Conservation (phyloP, 2,888 invertebrate genomes). For the Phengaris arion region DNA sequence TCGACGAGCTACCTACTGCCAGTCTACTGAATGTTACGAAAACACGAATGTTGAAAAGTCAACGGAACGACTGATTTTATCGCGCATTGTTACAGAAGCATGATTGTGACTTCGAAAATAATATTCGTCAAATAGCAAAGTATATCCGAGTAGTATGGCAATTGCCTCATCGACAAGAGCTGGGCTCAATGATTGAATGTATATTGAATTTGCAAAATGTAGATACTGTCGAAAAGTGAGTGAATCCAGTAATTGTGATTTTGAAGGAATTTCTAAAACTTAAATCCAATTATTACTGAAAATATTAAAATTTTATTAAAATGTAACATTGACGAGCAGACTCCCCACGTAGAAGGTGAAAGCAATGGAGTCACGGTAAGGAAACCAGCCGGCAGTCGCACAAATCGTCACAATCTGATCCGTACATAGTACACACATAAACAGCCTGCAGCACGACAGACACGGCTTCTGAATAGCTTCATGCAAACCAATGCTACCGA, state of each 20-base stretch:
- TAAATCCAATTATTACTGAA: no score
- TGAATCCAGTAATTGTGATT: no score
- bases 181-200: no score
- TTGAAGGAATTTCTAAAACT: no score
- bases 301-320: not conserved
- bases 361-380: slow-evolving; percentile 50
- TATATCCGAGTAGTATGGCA: no score
- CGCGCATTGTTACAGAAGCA: slow-evolving; percentile 4
- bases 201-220: no score
- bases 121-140: not conserved
- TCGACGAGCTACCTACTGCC: slow-evolving; percentile 36
- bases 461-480: slow-evolving; percentile 33
- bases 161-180: no score
- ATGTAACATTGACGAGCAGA: slow-evolving; percentile 42
- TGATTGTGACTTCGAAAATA: slow-evolving; percentile 3
- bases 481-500: not conserved
- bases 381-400: slow-evolving; percentile 43
- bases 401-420: slow-evolving; percentile 48
- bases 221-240: no score
- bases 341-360: slow-evolving; percentile 43
- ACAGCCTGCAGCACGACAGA: slow-evolving; percentile 32
- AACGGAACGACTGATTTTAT: slow-evolving; percentile 23
- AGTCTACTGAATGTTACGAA: slow-evolving; percentile 34
- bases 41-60: slow-evolving; percentile 27
- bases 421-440: slow-evolving; percentile 33